phyloP scores from a whole-genome alignment of 1,140 invertebrate species.

The Dryas iulia region DNA sequence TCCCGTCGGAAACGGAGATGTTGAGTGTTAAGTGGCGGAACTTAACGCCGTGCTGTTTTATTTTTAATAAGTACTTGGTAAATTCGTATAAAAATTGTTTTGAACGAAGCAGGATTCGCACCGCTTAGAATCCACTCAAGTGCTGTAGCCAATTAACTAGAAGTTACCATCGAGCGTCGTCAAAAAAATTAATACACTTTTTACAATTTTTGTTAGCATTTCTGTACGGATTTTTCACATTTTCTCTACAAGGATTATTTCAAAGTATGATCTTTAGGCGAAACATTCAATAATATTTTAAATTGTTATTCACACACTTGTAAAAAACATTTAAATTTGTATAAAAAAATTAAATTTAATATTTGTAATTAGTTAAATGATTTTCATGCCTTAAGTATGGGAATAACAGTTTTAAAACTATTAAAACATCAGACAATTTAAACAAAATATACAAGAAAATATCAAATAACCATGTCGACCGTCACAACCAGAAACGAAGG shows the following conservation, averaged over 20 bases:
- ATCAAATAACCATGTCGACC: not conserved
- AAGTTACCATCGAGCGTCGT: not conserved
- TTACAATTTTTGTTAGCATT: not conserved
- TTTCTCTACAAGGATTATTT: not conserved
- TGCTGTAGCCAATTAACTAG: no score
- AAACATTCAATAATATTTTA: no score
- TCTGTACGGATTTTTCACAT: not conserved
- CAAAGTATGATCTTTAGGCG: not conserved
- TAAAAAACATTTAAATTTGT: no score
- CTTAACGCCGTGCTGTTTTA: no score
- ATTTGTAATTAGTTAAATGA: no score
- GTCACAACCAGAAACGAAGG: not conserved
- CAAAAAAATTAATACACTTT: not conserved
- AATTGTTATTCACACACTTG: no score
- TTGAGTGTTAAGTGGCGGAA: no score
- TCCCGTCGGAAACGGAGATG: no score
- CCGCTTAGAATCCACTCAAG: no score
- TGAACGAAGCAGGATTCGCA: not conserved
- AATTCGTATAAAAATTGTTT: not conserved
- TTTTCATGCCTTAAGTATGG: no score
- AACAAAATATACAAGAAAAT: not conserved
- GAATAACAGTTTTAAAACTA: not conserved
- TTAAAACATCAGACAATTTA: not conserved
- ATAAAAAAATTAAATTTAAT: no score
- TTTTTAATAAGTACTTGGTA: not conserved